Conservation (phyloP, 2,797 vertebrate genomes). For the Tiaroga cobitis region DNA sequence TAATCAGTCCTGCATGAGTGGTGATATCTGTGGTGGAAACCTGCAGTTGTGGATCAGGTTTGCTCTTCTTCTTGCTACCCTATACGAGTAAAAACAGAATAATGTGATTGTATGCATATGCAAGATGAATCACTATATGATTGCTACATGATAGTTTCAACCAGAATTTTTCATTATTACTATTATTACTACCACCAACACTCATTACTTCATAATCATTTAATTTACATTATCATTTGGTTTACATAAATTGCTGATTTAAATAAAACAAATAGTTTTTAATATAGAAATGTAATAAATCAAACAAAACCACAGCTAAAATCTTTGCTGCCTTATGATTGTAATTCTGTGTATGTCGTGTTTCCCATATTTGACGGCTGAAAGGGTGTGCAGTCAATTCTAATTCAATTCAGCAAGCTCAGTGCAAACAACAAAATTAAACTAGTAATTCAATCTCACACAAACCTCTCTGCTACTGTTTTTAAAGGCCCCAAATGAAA, state of each 20-base stretch:
- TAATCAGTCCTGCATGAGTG: constrained; percentile 85
- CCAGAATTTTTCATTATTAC: background rate
- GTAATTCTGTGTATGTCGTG: background rate
- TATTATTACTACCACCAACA: background rate
- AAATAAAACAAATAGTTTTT: background rate
- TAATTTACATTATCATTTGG: too few relatives aligned
- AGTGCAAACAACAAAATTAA: constrained; percentile 8
- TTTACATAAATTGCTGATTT: background rate
- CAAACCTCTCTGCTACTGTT: constrained; percentile 24
- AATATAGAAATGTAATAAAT: background rate
- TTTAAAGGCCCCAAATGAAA: constrained; percentile 9
- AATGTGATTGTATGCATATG: background rate
- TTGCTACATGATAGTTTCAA: background rate
- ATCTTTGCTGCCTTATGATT: background rate
- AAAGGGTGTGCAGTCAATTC: constrained; percentile 13
- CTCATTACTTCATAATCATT: background rate
- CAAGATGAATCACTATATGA: background rate
- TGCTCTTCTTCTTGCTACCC: constrained; percentile 36
- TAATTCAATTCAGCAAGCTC: constrained; percentile 6
- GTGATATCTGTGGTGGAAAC: constrained; percentile 74
- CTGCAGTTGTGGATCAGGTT: constrained; percentile 65
- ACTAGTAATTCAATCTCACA: constrained; percentile 8
- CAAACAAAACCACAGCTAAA: background rate
- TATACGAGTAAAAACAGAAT: constrained; percentile 21
- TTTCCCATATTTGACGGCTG: background rate